Evolutionary conservation across 1,140 invertebrate genomes (phyloP).

Genomic region (Eriocheir sinensis): DNA sequence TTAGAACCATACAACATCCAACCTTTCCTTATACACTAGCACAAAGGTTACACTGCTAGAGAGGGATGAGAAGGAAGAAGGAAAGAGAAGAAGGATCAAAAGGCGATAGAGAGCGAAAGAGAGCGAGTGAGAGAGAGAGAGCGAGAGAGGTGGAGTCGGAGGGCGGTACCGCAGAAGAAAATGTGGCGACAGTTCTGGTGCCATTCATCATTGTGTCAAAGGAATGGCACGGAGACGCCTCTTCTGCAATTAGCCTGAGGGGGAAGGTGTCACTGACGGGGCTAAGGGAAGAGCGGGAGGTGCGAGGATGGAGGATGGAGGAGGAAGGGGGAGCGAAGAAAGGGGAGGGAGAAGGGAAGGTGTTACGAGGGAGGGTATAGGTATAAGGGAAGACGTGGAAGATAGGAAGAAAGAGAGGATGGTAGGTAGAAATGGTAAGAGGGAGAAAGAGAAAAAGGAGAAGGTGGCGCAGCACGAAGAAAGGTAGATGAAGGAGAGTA

Average conservation of each 20-base stretch:
- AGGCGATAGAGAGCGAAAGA: neutral
- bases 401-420: neutral
- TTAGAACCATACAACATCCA: no score
- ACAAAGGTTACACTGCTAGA: neutral
- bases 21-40: no score
- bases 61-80: neutral
- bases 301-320: neutral
- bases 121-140: neutral
- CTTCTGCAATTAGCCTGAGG: slow-evolving; percentile 44
- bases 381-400: neutral
- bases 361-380: neutral
- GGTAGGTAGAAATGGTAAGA: neutral
- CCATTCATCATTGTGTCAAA: slow-evolving; percentile 38
- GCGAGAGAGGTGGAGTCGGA: neutral
- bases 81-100: neutral
- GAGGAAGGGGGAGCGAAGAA: neutral
- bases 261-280: neutral
- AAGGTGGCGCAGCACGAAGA: neutral
- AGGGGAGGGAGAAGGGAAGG: neutral
- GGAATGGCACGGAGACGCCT: neutral
- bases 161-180: neutral
- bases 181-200: slow-evolving; percentile 46
- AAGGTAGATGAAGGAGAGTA: neutral
- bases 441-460: neutral
- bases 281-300: neutral